Evolutionary conservation across 2,888 invertebrate species (phyloP).

Genomic region (Hypomecis punctinalis): DNA sequence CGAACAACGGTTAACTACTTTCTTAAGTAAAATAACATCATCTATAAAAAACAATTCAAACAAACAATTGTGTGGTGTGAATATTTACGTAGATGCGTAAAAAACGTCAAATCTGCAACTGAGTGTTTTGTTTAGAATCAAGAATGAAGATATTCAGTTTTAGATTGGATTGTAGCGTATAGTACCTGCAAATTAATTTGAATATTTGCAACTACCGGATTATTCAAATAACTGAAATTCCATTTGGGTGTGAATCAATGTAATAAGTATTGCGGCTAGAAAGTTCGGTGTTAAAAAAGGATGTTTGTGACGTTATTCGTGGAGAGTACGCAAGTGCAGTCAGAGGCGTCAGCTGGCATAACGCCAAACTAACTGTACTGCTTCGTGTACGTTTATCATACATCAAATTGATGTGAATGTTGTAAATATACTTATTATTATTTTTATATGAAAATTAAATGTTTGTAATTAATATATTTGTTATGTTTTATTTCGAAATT

Average conservation of each 20-base stretch:
- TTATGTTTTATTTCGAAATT: constrained; percentile 4
- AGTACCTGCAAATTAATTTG: too few species aligned
- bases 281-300: constrained; percentile 7
- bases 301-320: constrained; percentile 19
- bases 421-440: constrained; percentile 80
- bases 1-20: constrained; percentile 31
- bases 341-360: constrained; percentile 53
- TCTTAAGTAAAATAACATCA: not conserved
- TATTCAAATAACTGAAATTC: not conserved
- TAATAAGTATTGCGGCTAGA: constrained; percentile 5
- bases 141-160: too few species aligned
- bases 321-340: constrained; percentile 45
- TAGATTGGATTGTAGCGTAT: too few species aligned
- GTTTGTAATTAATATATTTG: constrained; percentile 60
- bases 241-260: not conserved
- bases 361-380: constrained; percentile 64
- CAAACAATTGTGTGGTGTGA: too few species aligned
- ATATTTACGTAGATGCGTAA: too few species aligned
- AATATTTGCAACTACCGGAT: too few species aligned
- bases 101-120: too few species aligned
- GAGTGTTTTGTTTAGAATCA: too few species aligned
- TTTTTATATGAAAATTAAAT: constrained; percentile 75
- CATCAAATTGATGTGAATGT: constrained; percentile 83
- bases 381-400: constrained; percentile 60
- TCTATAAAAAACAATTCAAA: too few species aligned